These are phyloP conservation scores for Tachysurus vachellii DNA, from an alignment of 2,113 vertebrate genomes.

Conservation along the genomic window DNA sequence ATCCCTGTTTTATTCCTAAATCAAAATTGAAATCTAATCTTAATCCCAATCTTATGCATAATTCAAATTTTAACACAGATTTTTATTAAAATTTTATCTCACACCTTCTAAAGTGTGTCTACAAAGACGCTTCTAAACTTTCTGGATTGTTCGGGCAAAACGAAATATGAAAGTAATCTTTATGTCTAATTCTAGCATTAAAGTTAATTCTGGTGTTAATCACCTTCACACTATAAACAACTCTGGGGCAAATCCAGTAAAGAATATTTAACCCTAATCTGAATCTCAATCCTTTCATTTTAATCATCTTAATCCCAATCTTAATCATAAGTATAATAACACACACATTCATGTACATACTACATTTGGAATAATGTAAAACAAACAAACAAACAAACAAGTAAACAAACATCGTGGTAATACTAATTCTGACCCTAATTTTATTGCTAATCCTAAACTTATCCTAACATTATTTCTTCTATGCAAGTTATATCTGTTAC, in stretches of 20 bases:
- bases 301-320: too few species aligned
- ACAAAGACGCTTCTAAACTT: not conserved
- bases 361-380: too few species aligned
- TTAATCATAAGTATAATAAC: not conserved
- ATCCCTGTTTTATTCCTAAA: too few species aligned
- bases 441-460: too few species aligned
- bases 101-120: not conserved
- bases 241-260: not conserved
- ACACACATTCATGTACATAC: not conserved
- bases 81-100: not conserved
- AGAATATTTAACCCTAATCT: not conserved
- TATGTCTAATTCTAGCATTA: not conserved
- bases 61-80: not conserved
- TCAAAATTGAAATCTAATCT: too few species aligned
- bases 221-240: not conserved
- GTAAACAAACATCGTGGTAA: too few species aligned
- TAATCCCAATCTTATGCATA: not conserved
- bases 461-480: too few species aligned
- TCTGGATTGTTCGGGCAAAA: not conserved
- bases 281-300: not conserved
- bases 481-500: too few species aligned
- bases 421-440: too few species aligned
- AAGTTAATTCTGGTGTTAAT: not conserved
- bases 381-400: too few species aligned
- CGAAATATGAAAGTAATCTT: not conserved